phyloP scores from a whole-genome alignment of 2,797 vertebrate genomes.

The Labroides dimidiatus region DNA sequence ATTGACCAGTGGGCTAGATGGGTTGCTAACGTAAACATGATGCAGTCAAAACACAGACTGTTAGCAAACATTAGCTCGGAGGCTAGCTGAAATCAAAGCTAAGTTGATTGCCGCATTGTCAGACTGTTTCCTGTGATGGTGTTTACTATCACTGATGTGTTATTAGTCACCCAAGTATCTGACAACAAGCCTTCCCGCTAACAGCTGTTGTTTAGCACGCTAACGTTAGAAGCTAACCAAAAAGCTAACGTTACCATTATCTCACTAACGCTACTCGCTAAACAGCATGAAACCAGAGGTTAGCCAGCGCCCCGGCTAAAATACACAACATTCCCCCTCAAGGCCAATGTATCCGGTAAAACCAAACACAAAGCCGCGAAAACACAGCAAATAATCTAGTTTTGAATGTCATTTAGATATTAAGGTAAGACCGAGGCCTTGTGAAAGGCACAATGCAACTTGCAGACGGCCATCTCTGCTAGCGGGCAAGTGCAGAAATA shows the following conservation, averaged over 20 bases:
- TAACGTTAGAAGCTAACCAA: constrained; percentile 59
- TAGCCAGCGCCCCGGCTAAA: constrained; percentile 29
- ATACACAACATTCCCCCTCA: constrained; percentile 30
- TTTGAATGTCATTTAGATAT: constrained; percentile 65
- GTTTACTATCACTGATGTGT: constrained; percentile 48
- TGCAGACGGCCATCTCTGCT: constrained; percentile 78
- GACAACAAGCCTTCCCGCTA: constrained; percentile 73
- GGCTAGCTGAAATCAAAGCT: constrained; percentile 49
- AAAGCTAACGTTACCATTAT: constrained; percentile 63
- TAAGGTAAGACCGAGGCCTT: constrained; percentile 78
- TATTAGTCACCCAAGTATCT: constrained; percentile 29
- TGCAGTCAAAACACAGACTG: constrained; percentile 76
- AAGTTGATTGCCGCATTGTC: constrained; percentile 18
- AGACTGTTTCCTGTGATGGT: constrained; percentile 19
- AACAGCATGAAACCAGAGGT: constrained; percentile 73
- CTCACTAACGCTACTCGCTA: constrained; percentile 67
- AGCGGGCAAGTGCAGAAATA: constrained; percentile 74
- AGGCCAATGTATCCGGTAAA: constrained; percentile 33
- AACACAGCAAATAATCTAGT: constrained; percentile 37
- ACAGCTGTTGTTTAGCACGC: constrained; percentile 75
- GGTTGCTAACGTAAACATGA: constrained; percentile 77
- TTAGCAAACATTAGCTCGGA: constrained; percentile 79
- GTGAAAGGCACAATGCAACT: constrained; percentile 80
- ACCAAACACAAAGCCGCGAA: constrained; percentile 26
- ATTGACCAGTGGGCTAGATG: constrained; percentile 41